phyloP scores from a whole-genome alignment of 2,113 vertebrate species.

The Trinectes maculatus region DNA sequence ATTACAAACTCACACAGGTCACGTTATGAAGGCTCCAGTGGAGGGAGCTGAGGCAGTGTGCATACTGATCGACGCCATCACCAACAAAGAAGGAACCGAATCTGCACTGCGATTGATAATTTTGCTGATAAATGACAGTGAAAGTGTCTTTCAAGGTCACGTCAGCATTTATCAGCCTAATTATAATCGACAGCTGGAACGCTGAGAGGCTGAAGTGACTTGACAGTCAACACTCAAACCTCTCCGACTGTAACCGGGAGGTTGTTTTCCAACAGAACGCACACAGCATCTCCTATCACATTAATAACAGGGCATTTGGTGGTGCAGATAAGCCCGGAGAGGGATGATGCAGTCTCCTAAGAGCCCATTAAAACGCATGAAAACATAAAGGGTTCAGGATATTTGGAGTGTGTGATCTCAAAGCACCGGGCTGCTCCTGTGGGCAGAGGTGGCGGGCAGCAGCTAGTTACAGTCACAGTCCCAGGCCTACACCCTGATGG shows the following conservation, averaged over 20 bases:
- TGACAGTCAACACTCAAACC: not conserved
- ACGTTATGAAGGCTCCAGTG: not conserved
- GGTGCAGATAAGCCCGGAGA: conserved; percentile 45
- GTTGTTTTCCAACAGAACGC: conserved; percentile 30
- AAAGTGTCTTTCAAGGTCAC: not conserved
- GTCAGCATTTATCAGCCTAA: not conserved
- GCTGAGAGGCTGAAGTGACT: not conserved
- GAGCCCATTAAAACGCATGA: conserved; percentile 64
- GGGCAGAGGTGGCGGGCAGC: conserved; percentile 47
- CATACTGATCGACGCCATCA: conserved; percentile 2
- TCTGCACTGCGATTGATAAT: conserved; percentile 2
- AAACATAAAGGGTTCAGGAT: conserved; percentile 41
- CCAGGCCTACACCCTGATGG: conserved; percentile 23
- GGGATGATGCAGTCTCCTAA: conserved; percentile 54
- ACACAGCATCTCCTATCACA: conserved; percentile 13
- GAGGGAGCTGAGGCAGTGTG: not conserved
- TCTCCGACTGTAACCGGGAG: conserved; percentile 5
- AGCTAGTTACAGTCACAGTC: conserved; percentile 44
- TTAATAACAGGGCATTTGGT: conserved; percentile 38
- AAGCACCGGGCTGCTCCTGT: conserved; percentile 35
- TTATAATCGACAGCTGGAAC: not conserved
- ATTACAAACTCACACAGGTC: not conserved
- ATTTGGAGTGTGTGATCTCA: conserved; percentile 37
- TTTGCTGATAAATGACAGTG: not conserved
- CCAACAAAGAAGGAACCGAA: conserved; percentile 9